These are phyloP conservation scores for Oeneis ivallda DNA, from an alignment of 2,888 invertebrate species.

Conservation along the genomic window DNA sequence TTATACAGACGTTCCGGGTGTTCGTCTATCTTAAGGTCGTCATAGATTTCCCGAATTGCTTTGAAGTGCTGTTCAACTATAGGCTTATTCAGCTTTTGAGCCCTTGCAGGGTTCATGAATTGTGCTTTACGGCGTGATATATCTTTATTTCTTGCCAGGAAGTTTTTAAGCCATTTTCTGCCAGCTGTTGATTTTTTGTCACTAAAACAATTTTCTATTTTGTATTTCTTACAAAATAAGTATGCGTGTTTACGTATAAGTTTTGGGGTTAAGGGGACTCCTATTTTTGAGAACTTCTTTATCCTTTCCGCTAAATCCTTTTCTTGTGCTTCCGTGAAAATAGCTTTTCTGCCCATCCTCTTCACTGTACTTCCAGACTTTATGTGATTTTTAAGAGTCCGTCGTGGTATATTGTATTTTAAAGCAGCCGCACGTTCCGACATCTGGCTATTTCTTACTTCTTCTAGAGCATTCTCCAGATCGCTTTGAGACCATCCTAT, in stretches of 20 bases:
- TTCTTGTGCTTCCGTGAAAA: constrained; percentile 26
- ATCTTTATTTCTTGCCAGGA: constrained; percentile 37
- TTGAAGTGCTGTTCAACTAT: constrained; percentile 35
- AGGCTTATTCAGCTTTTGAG: constrained; percentile 30
- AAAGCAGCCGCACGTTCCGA: too few species aligned
- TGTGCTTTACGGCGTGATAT: constrained; percentile 33
- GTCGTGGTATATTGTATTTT: too few species aligned
- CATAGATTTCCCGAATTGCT: constrained; percentile 32
- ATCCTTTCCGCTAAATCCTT: constrained; percentile 31
- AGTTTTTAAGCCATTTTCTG: constrained; percentile 36
- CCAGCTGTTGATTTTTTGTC: constrained; percentile 27
- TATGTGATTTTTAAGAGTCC: too few species aligned
- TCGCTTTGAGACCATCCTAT: too few species aligned
- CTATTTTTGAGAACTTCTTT: constrained; percentile 34
- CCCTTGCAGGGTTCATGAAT: constrained; percentile 38
- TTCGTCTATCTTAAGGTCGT: constrained; percentile 31
- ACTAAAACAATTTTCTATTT: constrained; percentile 30
- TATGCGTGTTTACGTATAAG: constrained; percentile 35
- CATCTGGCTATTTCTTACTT: too few species aligned
- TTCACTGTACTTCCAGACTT: too few species aligned
- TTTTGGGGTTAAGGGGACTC: constrained; percentile 26
- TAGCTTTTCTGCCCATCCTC: neutral
- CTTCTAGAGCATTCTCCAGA: too few species aligned
- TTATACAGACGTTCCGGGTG: constrained; percentile 36
- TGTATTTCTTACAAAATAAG: constrained; percentile 33